These are phyloP conservation scores for Cacatua alba DNA, from an alignment of 2,113 vertebrate species.

Conservation along the genomic window DNA sequence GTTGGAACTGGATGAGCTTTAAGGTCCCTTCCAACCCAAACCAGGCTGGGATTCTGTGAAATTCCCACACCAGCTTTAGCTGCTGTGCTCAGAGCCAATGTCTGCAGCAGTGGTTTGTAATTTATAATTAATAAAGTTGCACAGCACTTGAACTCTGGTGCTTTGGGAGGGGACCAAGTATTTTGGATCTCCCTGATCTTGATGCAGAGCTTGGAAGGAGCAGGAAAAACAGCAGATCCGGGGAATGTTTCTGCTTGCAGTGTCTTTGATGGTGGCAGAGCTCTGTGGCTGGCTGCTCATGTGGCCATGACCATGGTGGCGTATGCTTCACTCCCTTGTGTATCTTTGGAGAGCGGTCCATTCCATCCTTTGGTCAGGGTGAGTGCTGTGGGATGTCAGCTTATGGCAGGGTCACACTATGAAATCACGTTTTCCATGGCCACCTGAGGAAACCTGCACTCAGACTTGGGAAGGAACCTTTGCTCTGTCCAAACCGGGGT, in stretches of 20 bases:
- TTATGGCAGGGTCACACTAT: neutral
- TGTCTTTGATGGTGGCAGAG: neutral
- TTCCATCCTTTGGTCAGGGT: neutral
- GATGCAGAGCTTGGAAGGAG: neutral
- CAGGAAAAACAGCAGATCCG: neutral
- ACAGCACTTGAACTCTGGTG: neutral
- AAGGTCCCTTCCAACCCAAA: neutral
- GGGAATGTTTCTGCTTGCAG: neutral
- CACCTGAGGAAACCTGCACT: neutral
- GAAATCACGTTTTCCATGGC: fast-evolving
- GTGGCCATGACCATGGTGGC: fast-evolving
- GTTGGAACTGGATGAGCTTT: neutral
- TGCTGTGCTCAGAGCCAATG: neutral
- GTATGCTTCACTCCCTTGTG: neutral
- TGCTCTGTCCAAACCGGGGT: neutral
- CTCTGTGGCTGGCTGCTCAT: fast-evolving
- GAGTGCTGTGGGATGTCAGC: neutral
- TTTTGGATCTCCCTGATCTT: neutral
- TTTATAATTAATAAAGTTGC: neutral
- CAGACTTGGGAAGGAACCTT: neutral
- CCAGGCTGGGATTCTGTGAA: neutral
- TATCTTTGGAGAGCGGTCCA: neutral
- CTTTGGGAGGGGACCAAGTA: neutral
- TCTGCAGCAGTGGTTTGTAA: neutral
- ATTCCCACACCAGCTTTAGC: neutral